Evolutionary conservation across 2,888 invertebrate genomes (phyloP), one percentile per base, ranked within the genome.

Genomic region (Bellardia bayeri): DNA sequence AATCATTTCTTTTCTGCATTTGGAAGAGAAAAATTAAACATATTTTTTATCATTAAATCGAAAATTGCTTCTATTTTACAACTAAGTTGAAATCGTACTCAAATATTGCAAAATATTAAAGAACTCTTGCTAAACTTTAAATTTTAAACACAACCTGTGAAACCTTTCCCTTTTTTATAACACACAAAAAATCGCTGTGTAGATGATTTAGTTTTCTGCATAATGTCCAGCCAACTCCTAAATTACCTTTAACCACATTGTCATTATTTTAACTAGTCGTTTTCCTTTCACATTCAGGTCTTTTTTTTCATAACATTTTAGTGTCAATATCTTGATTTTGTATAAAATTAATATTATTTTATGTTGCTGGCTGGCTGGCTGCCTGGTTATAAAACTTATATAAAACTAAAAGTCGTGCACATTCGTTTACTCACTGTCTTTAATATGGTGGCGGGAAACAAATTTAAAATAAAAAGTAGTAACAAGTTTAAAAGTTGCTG

Each of bases 291-390:
- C 40, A 2, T 63, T 33, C 2, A 40, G 56, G 5, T 13, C n/a
- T 61, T 11, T 51, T 51, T 33, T 58, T 71, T n/a, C 11, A 0
- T 5, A 7, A 30, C 42, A 16, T 74, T 72, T 71, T 37, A 69
- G 45, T 51, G 72, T 64, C 72, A 66, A 81, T 87, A 75, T 81
- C 84, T 78, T 81, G 76, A 76, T 87, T 76, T 84, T 68, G 58
- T 66, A n/a, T 76, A 78, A 72, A 81, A 84, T 81, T 86, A 80
- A 80, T 86, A 74, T 71, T 64, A 16, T 74, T 82, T 54, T n/a
- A n/a, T 56, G 30, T 42, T 40, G 23, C 51, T 14, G 61, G 51
- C 37, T 33, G 5, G 33, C 33, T 30, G 30, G 11, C n/a, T 23
- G 3, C 4, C 56, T 6, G 56, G 54, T 7, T 2, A 16, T 4